Percentiles rank a stretch among this genome's conserved stretches.
phyloP scores from a whole-genome alignment of 2,113 vertebrate genomes.

The Turdus rufiventris region DNA sequence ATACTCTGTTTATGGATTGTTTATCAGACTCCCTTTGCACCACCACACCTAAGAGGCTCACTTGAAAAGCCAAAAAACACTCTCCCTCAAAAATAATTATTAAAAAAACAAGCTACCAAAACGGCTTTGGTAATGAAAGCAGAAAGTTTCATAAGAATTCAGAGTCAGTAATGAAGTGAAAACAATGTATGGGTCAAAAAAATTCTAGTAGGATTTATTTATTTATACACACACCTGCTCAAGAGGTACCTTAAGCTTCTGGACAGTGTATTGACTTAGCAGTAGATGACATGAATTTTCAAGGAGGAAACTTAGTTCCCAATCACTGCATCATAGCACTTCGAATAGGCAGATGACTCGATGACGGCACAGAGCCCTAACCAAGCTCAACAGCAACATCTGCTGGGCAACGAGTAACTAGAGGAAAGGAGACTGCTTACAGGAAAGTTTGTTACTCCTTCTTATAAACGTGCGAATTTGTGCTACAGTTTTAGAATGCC shows the following conservation, averaged over 20 bases:
- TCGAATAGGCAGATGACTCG: background rate
- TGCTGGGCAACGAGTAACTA: slow-evolving; percentile 4
- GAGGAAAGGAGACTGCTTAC: background rate
- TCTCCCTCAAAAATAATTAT: background rate
- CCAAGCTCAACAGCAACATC: slow-evolving; percentile 65
- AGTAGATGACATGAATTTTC: background rate
- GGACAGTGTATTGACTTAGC: background rate
- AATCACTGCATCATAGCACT: background rate
- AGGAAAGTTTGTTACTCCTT: background rate
- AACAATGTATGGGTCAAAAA: background rate
- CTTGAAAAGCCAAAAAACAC: background rate
- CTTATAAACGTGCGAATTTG: background rate
- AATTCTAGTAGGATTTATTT: background rate
- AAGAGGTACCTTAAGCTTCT: background rate
- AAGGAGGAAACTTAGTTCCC: background rate
- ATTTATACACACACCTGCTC: background rate
- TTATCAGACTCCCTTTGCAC: background rate
- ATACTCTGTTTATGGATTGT: background rate
- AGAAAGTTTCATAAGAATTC: background rate
- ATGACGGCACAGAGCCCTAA: background rate
- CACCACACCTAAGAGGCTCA: background rate
- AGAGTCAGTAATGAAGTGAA: background rate
- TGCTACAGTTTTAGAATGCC: background rate
- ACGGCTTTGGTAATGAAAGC: background rate
- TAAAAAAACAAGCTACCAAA: background rate